phyloP scores from a whole-genome alignment of 2,888 invertebrate genomes.

The Cephus rjabovi region DNA sequence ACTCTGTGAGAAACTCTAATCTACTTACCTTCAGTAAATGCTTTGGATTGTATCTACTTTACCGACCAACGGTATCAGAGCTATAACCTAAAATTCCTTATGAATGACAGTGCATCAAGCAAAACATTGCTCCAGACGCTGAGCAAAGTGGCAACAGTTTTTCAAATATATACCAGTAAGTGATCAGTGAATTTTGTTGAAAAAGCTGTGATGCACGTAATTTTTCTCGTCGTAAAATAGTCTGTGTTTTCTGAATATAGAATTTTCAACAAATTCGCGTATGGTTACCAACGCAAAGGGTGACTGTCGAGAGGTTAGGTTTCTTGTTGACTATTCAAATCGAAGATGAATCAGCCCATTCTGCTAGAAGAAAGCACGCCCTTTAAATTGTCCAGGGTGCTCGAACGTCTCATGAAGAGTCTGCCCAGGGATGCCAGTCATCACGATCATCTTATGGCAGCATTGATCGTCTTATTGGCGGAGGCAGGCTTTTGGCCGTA shows the following conservation, averaged over 20 bases:
- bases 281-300: neutral
- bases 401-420: conserved; percentile 33
- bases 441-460: conserved; percentile 52
- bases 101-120: neutral
- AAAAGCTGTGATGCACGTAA: neutral
- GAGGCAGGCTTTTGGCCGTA: conserved; percentile 46
- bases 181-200: neutral
- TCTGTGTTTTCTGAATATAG: neutral
- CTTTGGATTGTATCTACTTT: neutral
- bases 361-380: conserved; percentile 53
- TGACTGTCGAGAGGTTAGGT: neutral
- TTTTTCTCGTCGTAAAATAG: neutral
- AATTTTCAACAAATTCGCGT: neutral
- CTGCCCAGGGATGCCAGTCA: conserved; percentile 40
- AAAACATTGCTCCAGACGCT: neutral
- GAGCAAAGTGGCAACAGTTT: neutral
- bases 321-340: neutral
- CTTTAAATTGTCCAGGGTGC: conserved; percentile 36
- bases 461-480: conserved; percentile 48
- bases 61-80: neutral
- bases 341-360: conserved; percentile 27
- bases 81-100: neutral
- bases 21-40: neutral
- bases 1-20: neutral
- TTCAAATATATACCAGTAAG: neutral